Conservation (phyloP, 1,140 invertebrate genomes). For the Drosophila lacteicornis region DNA sequence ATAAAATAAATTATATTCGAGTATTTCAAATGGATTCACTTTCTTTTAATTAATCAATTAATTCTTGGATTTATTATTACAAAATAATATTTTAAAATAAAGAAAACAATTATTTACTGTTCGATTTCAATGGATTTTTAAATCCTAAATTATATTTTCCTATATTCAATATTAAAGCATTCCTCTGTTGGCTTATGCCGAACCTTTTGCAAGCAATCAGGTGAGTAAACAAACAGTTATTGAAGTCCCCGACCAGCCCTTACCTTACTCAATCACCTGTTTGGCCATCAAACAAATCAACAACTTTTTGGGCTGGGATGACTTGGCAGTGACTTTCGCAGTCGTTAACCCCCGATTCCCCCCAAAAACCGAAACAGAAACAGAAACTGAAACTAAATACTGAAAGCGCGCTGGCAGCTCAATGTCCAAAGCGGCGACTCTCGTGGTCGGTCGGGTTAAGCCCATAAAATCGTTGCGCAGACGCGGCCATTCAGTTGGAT, state of each 20-base stretch:
- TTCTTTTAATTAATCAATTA: no score
- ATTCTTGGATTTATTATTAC: no score
- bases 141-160: background rate
- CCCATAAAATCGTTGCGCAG: slow-evolving; percentile 78
- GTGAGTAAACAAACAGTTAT: slow-evolving; percentile 5
- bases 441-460: slow-evolving; percentile 50
- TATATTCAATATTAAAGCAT: background rate
- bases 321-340: slow-evolving; percentile 27
- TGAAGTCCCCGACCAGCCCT: background rate
- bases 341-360: slow-evolving; percentile 19
- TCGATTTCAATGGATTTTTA: background rate
- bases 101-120: no score
- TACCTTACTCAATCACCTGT: slow-evolving; percentile 10
- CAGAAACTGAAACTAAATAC: slow-evolving; percentile 25
- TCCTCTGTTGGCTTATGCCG: background rate
- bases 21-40: no score
- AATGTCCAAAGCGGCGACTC: slow-evolving; percentile 41
- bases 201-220: background rate
- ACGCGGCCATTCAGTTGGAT: slow-evolving; percentile 69
- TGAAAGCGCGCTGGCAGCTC: slow-evolving; percentile 30
- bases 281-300: slow-evolving; percentile 14
- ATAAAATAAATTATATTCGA: no score
- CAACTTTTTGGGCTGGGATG: slow-evolving; percentile 1
- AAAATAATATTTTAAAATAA: no score
- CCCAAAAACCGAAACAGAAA: slow-evolving; percentile 14